Conservation (phyloP, 2,113 vertebrate genomes). For the Macaca mulatta region DNA sequence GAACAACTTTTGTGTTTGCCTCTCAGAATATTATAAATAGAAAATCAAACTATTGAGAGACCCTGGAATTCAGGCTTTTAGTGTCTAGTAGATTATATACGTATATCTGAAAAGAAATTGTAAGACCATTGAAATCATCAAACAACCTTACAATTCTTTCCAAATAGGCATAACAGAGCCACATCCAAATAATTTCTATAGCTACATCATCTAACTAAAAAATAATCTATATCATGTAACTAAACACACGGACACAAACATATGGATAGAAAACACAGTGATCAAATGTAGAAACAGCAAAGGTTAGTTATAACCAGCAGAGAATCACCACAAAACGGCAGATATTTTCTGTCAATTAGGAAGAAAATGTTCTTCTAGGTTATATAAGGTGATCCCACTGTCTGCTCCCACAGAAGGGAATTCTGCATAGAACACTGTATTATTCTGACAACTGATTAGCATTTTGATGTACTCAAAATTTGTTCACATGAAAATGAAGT, state of each 20-base stretch:
- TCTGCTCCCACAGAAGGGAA: not conserved
- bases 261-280: not conserved
- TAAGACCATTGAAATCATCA: not conserved
- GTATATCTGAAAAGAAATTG: not conserved
- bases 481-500: constrained; percentile 52
- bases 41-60: not conserved
- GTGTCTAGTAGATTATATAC: not conserved
- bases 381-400: constrained; percentile 5
- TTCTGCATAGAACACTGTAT: not conserved
- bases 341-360: not conserved
- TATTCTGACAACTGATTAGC: constrained; percentile 42
- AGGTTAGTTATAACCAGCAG: not conserved
- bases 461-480: constrained; percentile 40
- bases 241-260: not conserved
- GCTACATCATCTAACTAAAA: not conserved
- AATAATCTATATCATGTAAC: not conserved
- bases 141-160: not conserved
- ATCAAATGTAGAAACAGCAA: not conserved
- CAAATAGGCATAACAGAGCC: not conserved
- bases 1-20: not conserved
- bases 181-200: not conserved
- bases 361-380: constrained; percentile 7
- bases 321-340: not conserved
- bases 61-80: not conserved
- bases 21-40: not conserved